Evolutionary conservation across 1,140 invertebrate genomes (phyloP), one percentile per base, ranked within the genome.

Genomic region (Diachasma alloeum): DNA sequence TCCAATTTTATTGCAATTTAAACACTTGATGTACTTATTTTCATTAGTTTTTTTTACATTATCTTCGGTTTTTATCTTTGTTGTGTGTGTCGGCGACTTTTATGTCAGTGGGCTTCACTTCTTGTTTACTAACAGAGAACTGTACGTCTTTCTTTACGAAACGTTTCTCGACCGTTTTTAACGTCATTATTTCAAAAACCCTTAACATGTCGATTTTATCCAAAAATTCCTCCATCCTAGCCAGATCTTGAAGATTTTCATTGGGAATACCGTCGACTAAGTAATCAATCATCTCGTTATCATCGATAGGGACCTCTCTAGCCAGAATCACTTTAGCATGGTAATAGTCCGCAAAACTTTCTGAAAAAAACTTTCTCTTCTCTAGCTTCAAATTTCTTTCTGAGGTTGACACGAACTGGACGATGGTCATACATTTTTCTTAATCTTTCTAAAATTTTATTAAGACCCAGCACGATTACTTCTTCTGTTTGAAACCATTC

Each of bases 271-370:
- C 77, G 24, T 78, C 73, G 39, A 78, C 75, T 13, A 78, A 44
- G 48, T 78, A 78, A 72, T 78, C 76, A 36, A 74, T 46, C 17
- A 78, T 70, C 63, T 78, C 77, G 63, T 72, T 53, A 0, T 75
- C 77, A 13, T 48, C 67, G 22, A 78, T 75, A 6, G 68, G 77
- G 19, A 78, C 72, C 5, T 78, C 72, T 72, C 70, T 78, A 4
- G 72, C 72, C 0, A 78, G 19, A 75, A 78, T 78, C 1, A 78
- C 48, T 72, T 78, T 78, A 19, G 74, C 68, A 31, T 78, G 77
- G 31, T 31, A 77, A 71, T 78, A 78, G 36, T 78, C 77, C 19
- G 72, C 72, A 67, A 75, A 78, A 48, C 15, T 71, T 39, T 78
- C 72, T 11, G 48, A 46, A n/a, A n/a, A n/a, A n/a, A 13, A 0